Evolutionary conservation across 2,888 invertebrate genomes (phyloP).

Genomic region (Oligia latruncula): DNA sequence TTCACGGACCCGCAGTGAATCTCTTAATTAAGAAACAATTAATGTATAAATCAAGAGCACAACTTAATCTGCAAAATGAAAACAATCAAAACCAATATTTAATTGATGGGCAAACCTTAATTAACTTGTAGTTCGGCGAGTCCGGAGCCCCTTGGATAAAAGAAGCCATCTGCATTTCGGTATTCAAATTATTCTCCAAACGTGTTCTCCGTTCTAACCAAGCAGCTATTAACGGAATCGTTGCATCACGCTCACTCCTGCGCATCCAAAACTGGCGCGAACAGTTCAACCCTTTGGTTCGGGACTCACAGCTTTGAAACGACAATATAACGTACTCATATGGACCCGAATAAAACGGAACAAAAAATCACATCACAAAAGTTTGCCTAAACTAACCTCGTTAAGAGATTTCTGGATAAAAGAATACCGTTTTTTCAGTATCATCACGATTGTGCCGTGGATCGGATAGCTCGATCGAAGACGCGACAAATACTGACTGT

Average conservation of each 20-base stretch:
- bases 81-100: constrained; percentile 88
- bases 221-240: constrained; percentile 76
- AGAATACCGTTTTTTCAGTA: constrained; percentile 89
- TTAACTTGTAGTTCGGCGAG: constrained; percentile 89
- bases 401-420: constrained; percentile 90
- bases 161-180: constrained; percentile 90
- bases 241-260: constrained; percentile 88
- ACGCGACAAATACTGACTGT: constrained; percentile 78
- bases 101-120: constrained; percentile 90
- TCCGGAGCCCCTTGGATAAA: constrained; percentile 84
- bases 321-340: constrained; percentile 87
- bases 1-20: constrained; percentile 65
- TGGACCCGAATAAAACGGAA: constrained; percentile 85
- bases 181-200: constrained; percentile 90
- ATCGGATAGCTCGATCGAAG: constrained; percentile 87
- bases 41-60: constrained; percentile 82
- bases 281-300: constrained; percentile 81
- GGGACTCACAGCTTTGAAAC: constrained; percentile 75
- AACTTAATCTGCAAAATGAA: constrained; percentile 85
- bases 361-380: constrained; percentile 89
- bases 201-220: constrained; percentile 85
- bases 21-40: constrained; percentile 81
- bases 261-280: constrained; percentile 79
- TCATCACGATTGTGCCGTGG: constrained; percentile 87
- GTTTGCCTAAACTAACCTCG: constrained; percentile 90